Percentiles rank a stretch among this genome's conserved stretches.
Conservation (phyloP, 2,797 vertebrate genomes). For the Phrynocephalus vlangalii region DNA sequence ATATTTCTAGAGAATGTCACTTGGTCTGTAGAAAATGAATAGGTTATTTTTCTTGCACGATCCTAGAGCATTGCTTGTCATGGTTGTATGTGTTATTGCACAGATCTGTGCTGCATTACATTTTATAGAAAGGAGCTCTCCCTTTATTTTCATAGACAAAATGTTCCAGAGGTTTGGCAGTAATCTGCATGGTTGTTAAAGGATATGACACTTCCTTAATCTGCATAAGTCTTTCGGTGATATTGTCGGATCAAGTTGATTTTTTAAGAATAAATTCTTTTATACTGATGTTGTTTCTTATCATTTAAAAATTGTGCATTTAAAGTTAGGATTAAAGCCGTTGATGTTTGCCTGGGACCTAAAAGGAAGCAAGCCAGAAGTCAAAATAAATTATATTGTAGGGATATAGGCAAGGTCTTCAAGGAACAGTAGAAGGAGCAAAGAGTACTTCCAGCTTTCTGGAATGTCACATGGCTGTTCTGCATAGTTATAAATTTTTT, state of each 20-base stretch:
- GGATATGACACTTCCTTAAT: background rate
- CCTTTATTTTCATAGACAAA: too few species aligned
- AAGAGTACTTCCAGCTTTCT: background rate
- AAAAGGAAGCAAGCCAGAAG: background rate
- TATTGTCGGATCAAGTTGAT: too few species aligned
- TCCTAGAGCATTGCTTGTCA: background rate
- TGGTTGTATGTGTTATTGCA: background rate
- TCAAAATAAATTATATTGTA: background rate
- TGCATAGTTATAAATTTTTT: background rate
- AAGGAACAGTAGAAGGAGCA: background rate
- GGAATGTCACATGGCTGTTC: background rate
- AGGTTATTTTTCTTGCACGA: background rate
- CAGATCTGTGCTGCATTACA: background rate
- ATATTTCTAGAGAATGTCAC: background rate
- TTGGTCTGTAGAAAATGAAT: background rate
- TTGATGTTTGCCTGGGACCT: too few species aligned
- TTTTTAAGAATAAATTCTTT: background rate
- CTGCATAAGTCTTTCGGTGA: background rate
- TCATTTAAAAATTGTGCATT: background rate
- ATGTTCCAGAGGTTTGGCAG: background rate
- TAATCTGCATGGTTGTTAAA: too few species aligned
- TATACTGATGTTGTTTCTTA: background rate
- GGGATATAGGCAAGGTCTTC: background rate
- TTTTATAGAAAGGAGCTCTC: background rate
- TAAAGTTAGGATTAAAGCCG: background rate